These are phyloP conservation scores for Nanorana parkeri DNA, from an alignment of 2,113 vertebrate genomes.

Conservation along the genomic window DNA sequence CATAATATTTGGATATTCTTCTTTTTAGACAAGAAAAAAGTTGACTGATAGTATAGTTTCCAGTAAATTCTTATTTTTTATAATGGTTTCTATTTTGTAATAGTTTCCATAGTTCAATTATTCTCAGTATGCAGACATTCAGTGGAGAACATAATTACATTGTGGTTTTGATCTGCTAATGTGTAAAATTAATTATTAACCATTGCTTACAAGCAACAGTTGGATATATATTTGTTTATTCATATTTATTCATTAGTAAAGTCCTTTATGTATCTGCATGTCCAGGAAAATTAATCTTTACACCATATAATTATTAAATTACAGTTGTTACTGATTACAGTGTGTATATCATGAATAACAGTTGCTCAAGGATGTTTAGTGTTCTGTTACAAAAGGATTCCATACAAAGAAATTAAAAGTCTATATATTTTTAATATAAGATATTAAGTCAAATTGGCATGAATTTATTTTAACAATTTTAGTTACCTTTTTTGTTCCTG, in stretches of 20 bases:
- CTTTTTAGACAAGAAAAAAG: no score
- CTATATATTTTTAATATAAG: constrained; percentile 38
- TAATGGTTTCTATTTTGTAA: no score
- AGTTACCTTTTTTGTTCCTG: constrained; percentile 43
- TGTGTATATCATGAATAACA: not conserved
- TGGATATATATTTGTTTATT: constrained; percentile 67
- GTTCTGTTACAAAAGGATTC: no score
- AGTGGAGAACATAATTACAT: constrained; percentile 54
- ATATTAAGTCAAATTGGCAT: not conserved
- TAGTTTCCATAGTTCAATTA: no score
- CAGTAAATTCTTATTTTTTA: no score
- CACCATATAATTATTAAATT: not conserved
- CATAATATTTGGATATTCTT: no score
- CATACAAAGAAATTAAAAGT: no score
- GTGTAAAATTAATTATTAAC: constrained; percentile 56
- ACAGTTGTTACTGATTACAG: not conserved
- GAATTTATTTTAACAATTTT: not conserved
- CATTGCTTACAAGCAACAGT: constrained; percentile 55
- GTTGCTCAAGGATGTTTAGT: no score
- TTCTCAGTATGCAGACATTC: no score
- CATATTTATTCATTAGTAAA: constrained; percentile 67
- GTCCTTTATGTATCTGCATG: not conserved
- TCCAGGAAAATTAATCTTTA: not conserved
- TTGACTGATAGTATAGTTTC: no score
- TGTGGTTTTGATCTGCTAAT: constrained; percentile 60